phyloP scores from a whole-genome alignment of 2,888 invertebrate genomes.

The Scelioninae gen. 1 region DNA sequence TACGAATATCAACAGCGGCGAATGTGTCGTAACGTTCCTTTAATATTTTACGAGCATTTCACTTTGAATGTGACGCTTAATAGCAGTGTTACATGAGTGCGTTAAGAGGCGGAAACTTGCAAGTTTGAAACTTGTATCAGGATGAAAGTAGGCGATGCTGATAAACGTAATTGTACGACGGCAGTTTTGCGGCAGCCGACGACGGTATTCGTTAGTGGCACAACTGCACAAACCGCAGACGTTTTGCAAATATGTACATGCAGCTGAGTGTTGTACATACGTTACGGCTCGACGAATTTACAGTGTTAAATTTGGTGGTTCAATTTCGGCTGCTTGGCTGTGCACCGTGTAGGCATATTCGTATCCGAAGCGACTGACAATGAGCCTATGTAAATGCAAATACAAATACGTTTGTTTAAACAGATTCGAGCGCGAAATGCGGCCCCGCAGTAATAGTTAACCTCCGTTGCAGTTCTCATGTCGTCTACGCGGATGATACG shows the following conservation, averaged over 20 bases:
- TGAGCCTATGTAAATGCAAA: constrained; percentile 78
- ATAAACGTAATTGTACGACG: constrained; percentile 66
- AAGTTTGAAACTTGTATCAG: constrained; percentile 59
- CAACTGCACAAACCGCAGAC: constrained; percentile 66
- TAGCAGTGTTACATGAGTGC: constrained; percentile 42
- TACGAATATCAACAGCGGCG: constrained; percentile 32
- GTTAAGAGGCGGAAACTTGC: constrained; percentile 63
- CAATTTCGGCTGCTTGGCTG: constrained; percentile 65
- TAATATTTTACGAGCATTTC: constrained; percentile 63
- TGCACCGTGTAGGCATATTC: constrained; percentile 63
- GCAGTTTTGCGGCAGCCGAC: constrained; percentile 58
- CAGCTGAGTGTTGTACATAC: constrained; percentile 59
- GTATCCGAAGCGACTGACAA: constrained; percentile 65
- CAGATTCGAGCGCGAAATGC: constrained; percentile 64
- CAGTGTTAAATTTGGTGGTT: constrained; percentile 66
- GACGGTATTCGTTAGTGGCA: constrained; percentile 50
- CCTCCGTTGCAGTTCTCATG: constrained; percentile 53
- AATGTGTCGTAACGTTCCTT: constrained; percentile 48
- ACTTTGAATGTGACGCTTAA: constrained; percentile 48
- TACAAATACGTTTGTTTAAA: constrained; percentile 76
- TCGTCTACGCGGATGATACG: constrained; percentile 65
- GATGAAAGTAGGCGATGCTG: constrained; percentile 62
- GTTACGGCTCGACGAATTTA: constrained; percentile 64
- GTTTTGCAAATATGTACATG: constrained; percentile 65
- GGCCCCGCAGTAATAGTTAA: constrained; percentile 61